Evolutionary conservation across 35 echinoderm and acorn worm species (phyloP).

Genomic region (Apostichopus japonicus): DNA sequence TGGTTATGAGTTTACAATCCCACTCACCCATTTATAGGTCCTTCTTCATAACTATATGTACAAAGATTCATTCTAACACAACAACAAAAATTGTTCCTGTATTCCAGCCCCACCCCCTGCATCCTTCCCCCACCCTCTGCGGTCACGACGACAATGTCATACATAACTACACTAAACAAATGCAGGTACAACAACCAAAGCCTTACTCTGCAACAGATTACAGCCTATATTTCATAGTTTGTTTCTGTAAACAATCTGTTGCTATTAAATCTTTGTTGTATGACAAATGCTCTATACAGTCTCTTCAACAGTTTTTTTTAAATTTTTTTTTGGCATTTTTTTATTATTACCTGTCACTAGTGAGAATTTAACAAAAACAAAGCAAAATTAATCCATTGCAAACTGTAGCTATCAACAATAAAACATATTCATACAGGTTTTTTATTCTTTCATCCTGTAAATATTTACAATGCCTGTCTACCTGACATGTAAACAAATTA

Average conservation of each 20-base stretch:
- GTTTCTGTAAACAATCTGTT: no score
- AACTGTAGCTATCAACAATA: neutral
- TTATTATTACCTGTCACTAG: no score
- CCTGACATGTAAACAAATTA: slow-evolving; percentile 2
- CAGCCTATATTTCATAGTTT: no score
- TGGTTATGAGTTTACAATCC: no score
- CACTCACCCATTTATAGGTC: no score
- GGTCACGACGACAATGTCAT: neutral
- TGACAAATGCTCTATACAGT: no score
- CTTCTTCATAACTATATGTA: no score
- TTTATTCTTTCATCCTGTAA: neutral
- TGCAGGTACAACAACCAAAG: neutral
- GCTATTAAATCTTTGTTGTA: no score
- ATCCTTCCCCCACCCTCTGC: neutral
- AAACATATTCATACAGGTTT: neutral
- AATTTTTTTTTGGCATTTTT: no score
- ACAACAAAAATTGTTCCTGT: neutral
- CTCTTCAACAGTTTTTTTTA: no score
- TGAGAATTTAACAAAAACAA: slow-evolving; percentile 3
- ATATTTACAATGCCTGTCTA: neutral
- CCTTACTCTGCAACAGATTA: neutral
- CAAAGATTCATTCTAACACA: no score
- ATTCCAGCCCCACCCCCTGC: neutral
- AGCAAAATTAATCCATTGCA: neutral
- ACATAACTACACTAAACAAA: neutral